Base-by-base conservation (phyloP, 2,888 invertebrate genomes). In the Ariolimax columbianus region DNA sequence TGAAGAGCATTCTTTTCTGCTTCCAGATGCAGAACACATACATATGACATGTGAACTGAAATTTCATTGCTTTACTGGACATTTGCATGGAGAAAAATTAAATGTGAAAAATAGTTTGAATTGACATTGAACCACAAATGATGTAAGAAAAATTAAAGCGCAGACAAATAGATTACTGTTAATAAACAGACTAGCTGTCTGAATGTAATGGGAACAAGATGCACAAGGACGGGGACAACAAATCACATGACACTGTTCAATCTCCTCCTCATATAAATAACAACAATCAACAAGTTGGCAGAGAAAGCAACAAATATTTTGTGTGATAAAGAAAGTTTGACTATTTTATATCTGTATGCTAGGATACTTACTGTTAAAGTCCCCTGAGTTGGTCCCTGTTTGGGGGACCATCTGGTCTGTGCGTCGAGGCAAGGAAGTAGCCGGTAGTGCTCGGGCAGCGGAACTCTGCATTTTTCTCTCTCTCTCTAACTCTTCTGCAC, bases 371-470 rank as follows among this genome's bases (percentile, higher is more conserved):
- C 93, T 91, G 85, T 91, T 91, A 89, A 91, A 93, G 81, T 93
- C 93, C 43, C 91, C 92, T 59, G 88, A 85, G 33, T 90, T 91
- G 23, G 92, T 92, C 2, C 91, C 90, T 33, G 89, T 90, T 40
- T 91, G 89, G n/a, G 89, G 89, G 30, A 88, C 89, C 84, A 91
- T 90, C 72, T 91, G 92, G 77, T 93, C 93, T 47, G 90, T 86
- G 70, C 92, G 89, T 47, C 91, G 89, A 36, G 90, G 91, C 82
- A 91, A 89, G 26, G 92, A 91, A 51, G 93, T 92, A 23, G 92
- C 92, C 79, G 92, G 93, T 92, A 82, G 92, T 92, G 91, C 92
- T 63, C 93, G 88, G 19, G 93, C 91, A 75, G 93, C 91, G n/a
- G 92, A 92, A 83, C 91, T 92, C 82, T 93, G 92, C 87, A 93